These are phyloP conservation scores for Chelon auratus DNA, from an alignment of 2,797 vertebrate genomes.

Conservation along the genomic window DNA sequence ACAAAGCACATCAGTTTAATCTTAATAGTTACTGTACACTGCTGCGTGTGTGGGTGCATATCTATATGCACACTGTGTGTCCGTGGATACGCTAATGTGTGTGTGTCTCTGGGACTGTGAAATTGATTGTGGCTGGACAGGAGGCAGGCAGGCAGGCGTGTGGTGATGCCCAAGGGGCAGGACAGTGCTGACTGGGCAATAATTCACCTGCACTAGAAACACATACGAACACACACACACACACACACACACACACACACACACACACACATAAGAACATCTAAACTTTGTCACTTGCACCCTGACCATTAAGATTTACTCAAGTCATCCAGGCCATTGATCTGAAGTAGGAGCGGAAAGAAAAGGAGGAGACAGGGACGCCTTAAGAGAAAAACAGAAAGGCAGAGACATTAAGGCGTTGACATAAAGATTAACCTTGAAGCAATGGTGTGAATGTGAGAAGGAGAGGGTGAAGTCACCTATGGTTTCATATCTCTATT, in stretches of 20 bases:
- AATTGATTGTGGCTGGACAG: conserved; percentile 86
- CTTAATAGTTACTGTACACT: neutral
- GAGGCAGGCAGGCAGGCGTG: conserved; percentile 80
- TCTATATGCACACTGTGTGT: neutral
- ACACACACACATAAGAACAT: conserved; percentile 37
- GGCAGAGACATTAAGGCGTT: conserved; percentile 49
- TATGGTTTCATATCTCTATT: conserved; percentile 30
- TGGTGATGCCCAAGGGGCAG: conserved; percentile 74
- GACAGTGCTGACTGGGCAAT: conserved; percentile 82
- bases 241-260: conserved; percentile 21
- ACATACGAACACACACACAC: conserved; percentile 18
- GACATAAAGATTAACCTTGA: conserved; percentile 64
- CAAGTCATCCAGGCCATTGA: conserved; percentile 72
- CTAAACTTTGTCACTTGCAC: conserved; percentile 70
- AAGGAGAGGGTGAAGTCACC: conserved; percentile 42
- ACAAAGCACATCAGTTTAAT: neutral
- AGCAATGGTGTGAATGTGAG: conserved; percentile 45
- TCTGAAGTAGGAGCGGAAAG: conserved; percentile 63
- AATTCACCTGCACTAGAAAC: conserved; percentile 67
- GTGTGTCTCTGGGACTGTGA: conserved; percentile 39
- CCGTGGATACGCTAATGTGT: neutral
- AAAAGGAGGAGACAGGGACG: conserved; percentile 23
- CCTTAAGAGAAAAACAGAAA: conserved; percentile 52
- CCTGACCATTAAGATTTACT: conserved; percentile 76
- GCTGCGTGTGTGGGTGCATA: neutral